A percentile compares a stretch with the other conserved stretches of the same genome.
Conservation (phyloP, 2,113 vertebrate species). For the Sinosuthora webbiana region DNA sequence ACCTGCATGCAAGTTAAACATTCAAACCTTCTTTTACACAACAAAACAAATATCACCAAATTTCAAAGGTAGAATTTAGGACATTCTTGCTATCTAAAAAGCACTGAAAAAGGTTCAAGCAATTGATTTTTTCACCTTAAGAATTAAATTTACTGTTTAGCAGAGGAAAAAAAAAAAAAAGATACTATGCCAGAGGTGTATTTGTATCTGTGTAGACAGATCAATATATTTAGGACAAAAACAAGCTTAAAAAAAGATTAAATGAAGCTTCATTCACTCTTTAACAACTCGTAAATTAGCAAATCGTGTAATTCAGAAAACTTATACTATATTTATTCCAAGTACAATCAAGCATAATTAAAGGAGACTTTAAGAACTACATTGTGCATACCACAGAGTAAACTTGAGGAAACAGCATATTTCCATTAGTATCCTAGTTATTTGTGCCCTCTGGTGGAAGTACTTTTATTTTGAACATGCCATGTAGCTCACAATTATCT, state of each 20-base stretch:
- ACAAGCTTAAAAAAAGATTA: background rate
- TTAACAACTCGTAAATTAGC: background rate
- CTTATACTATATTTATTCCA: background rate
- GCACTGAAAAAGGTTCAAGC: background rate
- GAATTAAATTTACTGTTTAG: background rate
- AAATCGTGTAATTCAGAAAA: background rate
- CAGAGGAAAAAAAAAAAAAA: background rate
- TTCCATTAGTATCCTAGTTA: constrained; percentile 13
- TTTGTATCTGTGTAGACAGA: background rate
- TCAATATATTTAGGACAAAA: background rate
- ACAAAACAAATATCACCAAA: background rate
- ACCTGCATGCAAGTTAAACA: background rate
- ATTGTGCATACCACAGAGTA: background rate
- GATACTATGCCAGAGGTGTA: background rate
- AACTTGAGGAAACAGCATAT: background rate
- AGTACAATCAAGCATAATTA: background rate
- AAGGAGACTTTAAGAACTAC: background rate
- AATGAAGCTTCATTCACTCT: background rate
- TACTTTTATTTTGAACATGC: background rate
- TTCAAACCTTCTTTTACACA: background rate
- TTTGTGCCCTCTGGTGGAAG: constrained; percentile 66
- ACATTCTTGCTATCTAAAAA: background rate
- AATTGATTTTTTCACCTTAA: background rate
- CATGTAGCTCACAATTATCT: background rate
- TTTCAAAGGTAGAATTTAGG: background rate